These are phyloP conservation scores for Maniola jurtina DNA, from an alignment of 1,140 invertebrate genomes.

Conservation along the genomic window DNA sequence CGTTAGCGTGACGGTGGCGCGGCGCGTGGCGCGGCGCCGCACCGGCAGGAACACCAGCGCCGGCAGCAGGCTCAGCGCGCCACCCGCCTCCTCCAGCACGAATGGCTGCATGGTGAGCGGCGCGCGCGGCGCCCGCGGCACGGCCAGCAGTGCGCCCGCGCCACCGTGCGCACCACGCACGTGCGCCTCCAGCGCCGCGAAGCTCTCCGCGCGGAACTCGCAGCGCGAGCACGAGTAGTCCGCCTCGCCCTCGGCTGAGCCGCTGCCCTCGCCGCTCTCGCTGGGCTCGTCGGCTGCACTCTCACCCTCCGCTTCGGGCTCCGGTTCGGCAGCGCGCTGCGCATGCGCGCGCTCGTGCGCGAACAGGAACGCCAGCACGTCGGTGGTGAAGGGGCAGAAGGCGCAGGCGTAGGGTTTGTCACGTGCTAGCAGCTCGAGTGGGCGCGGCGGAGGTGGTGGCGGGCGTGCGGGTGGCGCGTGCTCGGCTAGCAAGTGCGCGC, in stretches of 20 bases:
- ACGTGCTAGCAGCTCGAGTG: slow-evolving; percentile 68
- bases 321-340: slow-evolving; percentile 54
- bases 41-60: slow-evolving; percentile 96
- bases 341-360: slow-evolving; percentile 92
- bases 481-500: slow-evolving; percentile 92
- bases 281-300: slow-evolving; percentile 38
- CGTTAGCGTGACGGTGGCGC: slow-evolving; percentile 92
- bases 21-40: slow-evolving; percentile 87
- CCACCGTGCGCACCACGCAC: slow-evolving; percentile 82
- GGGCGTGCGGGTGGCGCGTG: slow-evolving; percentile 81
- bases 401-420: slow-evolving; percentile 92
- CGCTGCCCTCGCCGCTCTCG: slow-evolving; percentile 45
- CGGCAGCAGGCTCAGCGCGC: slow-evolving; percentile 85
- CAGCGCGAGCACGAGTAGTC: slow-evolving; percentile 83
- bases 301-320: slow-evolving; percentile 40
- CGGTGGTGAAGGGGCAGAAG: slow-evolving; percentile 93
- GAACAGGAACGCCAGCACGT: slow-evolving; percentile 92
- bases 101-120: slow-evolving; percentile 92
- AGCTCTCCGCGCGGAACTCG: slow-evolving; percentile 81
- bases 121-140: slow-evolving; percentile 81
- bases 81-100: slow-evolving; percentile 84
- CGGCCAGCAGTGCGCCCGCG: slow-evolving; percentile 82
- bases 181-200: slow-evolving; percentile 83
- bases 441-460: slow-evolving; percentile 80
- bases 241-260: slow-evolving; percentile 39